A percentile compares a stretch with the other conserved stretches of the same genome.
Evolutionary conservation across 1,140 invertebrate species (phyloP).

Genomic region (Lordiphosa clarofinis): DNA sequence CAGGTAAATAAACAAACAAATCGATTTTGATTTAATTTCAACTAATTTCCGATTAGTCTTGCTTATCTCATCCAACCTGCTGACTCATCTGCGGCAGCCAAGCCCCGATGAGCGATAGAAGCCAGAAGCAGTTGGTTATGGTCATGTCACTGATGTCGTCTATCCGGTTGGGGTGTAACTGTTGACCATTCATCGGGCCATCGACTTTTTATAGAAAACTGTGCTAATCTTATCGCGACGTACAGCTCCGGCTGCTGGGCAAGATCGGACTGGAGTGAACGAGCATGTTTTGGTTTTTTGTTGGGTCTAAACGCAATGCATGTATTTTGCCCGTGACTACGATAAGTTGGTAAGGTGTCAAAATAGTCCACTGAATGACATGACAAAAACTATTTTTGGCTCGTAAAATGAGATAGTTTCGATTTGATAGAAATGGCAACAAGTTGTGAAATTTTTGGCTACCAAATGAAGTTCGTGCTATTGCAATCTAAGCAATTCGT

Average conservation of each 20-base stretch:
- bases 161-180: neutral
- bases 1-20: slow-evolving; percentile 2
- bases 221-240: slow-evolving; percentile 10
- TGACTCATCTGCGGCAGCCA: slow-evolving; percentile 21
- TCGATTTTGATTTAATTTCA: neutral
- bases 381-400: no score
- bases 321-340: slow-evolving; percentile 23
- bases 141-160: slow-evolving; percentile 1
- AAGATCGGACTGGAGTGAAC: slow-evolving; percentile 1
- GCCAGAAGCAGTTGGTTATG: neutral
- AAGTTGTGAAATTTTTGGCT: no score
- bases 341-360: slow-evolving; percentile 16
- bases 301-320: slow-evolving; percentile 14
- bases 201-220: slow-evolving; percentile 7
- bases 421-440: no score
- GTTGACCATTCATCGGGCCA: neutral
- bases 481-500: no score
- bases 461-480: no score
- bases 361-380: slow-evolving; percentile 10
- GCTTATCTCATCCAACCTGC: slow-evolving; percentile 22
- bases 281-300: neutral
- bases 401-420: no score
- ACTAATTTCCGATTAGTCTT: slow-evolving; percentile 12
- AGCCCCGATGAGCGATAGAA: neutral
- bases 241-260: slow-evolving; percentile 5